Evolutionary conservation across 2,113 vertebrate species (phyloP).

Genomic region (Lepidothrix coronata): DNA sequence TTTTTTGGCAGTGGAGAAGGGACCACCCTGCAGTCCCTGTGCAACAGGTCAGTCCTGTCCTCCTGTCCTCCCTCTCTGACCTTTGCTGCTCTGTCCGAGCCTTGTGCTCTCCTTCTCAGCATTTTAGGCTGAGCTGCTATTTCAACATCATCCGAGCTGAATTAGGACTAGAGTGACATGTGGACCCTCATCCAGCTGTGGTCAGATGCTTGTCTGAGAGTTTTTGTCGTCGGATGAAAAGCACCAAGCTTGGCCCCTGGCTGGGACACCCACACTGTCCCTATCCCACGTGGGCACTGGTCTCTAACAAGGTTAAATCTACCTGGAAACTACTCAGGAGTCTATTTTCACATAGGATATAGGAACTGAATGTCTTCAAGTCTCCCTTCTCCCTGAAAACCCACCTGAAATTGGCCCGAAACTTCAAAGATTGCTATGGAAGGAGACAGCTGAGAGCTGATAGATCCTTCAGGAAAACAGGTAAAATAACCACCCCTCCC

Average conservation of each 20-base stretch:
- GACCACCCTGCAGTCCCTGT: neutral
- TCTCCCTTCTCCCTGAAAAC: neutral
- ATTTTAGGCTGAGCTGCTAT: neutral
- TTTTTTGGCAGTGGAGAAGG: neutral
- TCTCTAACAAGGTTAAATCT: neutral
- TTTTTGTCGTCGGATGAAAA: neutral
- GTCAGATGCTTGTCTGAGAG: neutral
- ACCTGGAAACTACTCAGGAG: neutral
- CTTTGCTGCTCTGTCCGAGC: neutral
- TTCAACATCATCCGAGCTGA: neutral
- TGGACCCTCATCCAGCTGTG: neutral
- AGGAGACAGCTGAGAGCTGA: neutral
- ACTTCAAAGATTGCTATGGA: neutral
- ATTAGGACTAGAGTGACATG: neutral
- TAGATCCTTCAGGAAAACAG: neutral
- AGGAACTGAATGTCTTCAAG: neutral
- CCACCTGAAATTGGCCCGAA: neutral
- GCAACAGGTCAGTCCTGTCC: slow-evolving; percentile 11
- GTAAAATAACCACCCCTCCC: neutral
- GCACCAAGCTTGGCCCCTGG: neutral
- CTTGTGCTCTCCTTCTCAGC: accelerated
- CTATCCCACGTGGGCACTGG: neutral
- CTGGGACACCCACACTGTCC: neutral
- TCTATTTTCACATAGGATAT: neutral
- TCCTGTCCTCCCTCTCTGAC: neutral